These are phyloP conservation scores for Hydropsyche tenuis DNA, from an alignment of 1,140 invertebrate species.

Conservation along the genomic window DNA sequence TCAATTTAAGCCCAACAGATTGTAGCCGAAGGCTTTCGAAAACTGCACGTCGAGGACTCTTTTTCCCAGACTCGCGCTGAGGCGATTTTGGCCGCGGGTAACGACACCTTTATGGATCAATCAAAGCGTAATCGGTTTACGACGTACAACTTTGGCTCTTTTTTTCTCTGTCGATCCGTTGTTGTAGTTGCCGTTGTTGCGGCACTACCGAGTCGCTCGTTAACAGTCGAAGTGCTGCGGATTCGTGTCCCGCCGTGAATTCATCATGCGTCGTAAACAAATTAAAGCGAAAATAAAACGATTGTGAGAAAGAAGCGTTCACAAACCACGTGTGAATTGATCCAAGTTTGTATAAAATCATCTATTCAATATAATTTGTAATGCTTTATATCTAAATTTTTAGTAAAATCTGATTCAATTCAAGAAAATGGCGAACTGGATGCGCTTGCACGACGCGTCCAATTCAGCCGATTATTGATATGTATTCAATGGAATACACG, in stretches of 20 bases:
- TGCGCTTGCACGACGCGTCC: too few species aligned
- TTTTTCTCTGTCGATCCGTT: too few species aligned
- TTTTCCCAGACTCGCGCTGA: slow-evolving; percentile 11
- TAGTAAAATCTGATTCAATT: too few species aligned
- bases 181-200: too few species aligned
- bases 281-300: slow-evolving; percentile 27
- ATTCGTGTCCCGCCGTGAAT: not conserved
- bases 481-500: slow-evolving; percentile 21
- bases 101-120: slow-evolving; percentile 47
- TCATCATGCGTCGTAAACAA: slow-evolving; percentile 31
- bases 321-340: not conserved
- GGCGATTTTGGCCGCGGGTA: slow-evolving; percentile 28
- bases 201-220: slow-evolving; percentile 32
- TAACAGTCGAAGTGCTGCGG: slow-evolving; percentile 7
- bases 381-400: too few species aligned
- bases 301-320: not conserved
- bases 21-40: too few species aligned
- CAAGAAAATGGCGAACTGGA: too few species aligned
- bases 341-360: too few species aligned
- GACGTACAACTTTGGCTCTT: slow-evolving; percentile 19
- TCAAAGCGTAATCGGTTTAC: slow-evolving; percentile 47
- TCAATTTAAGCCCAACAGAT: too few species aligned
- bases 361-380: too few species aligned
- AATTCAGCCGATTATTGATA: slow-evolving; percentile 17
- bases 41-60: not conserved